Conservation (phyloP, 2,888 invertebrate species). For the Phortica magna region DNA sequence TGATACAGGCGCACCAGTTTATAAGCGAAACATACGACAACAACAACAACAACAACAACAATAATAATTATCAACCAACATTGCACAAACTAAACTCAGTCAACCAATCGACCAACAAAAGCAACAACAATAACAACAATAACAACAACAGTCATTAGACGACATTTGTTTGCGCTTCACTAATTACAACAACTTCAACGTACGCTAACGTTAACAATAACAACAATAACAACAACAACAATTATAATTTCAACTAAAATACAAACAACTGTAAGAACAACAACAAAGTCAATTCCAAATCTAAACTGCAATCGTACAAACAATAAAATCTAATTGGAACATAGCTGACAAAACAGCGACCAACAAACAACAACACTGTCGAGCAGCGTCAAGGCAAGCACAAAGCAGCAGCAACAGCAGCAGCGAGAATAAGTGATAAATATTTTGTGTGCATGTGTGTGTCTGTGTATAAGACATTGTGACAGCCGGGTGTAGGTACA, state of each 20-base stretch:
- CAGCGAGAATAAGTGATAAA: slow-evolving; percentile 18
- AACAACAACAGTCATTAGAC: slow-evolving; percentile 58
- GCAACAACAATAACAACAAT: slow-evolving; percentile 34
- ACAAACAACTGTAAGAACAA: slow-evolving; percentile 48
- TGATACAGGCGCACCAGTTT: neutral
- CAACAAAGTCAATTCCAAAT: slow-evolving; percentile 17
- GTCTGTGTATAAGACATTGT: too few species aligned
- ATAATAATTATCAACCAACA: slow-evolving; percentile 17
- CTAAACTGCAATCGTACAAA: slow-evolving; percentile 62
- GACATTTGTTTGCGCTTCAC: slow-evolving; percentile 73
- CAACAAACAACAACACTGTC: slow-evolving; percentile 29
- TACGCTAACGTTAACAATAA: slow-evolving; percentile 38
- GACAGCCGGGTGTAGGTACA: too few species aligned
- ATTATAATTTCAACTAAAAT: slow-evolving; percentile 49
- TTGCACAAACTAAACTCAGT: too few species aligned
- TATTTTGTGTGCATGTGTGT: neutral
- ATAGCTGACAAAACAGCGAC: slow-evolving; percentile 52
- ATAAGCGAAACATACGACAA: slow-evolving; percentile 24
- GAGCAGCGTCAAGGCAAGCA: neutral
- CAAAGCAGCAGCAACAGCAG: neutral
- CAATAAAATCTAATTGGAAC: slow-evolving; percentile 75
- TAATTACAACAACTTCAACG: slow-evolving; percentile 62
- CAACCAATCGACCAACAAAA: slow-evolving; percentile 46
- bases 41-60: slow-evolving; percentile 27
- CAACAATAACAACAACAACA: slow-evolving; percentile 39